These are phyloP conservation scores for Anolis apletophallus DNA, from an alignment of 2,797 vertebrate genomes.

Conservation along the genomic window DNA sequence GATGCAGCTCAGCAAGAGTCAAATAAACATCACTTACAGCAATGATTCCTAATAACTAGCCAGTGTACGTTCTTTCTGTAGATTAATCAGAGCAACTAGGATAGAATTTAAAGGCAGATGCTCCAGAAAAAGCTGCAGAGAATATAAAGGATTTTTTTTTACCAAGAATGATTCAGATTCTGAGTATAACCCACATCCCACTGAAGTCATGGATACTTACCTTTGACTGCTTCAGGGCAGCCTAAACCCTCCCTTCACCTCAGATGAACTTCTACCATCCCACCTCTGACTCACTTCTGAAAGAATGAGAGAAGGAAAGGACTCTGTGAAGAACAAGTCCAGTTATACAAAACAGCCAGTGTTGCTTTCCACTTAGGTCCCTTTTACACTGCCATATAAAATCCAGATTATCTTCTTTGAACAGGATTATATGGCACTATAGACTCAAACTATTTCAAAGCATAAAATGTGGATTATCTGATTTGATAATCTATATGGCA, in stretches of 20 bases:
- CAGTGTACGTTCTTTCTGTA: accelerated
- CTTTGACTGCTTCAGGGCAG: background rate
- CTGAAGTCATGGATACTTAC: background rate
- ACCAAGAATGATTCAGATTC: background rate
- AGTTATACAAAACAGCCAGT: background rate
- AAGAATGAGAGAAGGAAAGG: background rate
- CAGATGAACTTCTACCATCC: too few species aligned
- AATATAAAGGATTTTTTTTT: background rate
- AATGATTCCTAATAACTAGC: background rate
- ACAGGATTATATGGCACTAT: too few species aligned
- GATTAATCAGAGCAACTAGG: background rate
- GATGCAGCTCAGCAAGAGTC: background rate
- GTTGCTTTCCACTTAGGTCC: background rate
- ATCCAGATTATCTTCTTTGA: too few species aligned
- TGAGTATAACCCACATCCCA: background rate
- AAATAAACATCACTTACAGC: background rate
- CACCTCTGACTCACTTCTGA: background rate
- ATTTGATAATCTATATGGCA: too few species aligned
- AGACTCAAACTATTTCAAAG: too few species aligned
- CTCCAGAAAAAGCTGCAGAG: background rate
- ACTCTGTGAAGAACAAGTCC: background rate
- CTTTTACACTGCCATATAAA: too few species aligned
- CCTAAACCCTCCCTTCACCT: too few species aligned
- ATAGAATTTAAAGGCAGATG: background rate
- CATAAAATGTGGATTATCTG: too few species aligned